Evolutionary conservation across 2,888 invertebrate species (phyloP), one percentile per base, ranked within the genome.

Genomic region (Andrena marginata): DNA sequence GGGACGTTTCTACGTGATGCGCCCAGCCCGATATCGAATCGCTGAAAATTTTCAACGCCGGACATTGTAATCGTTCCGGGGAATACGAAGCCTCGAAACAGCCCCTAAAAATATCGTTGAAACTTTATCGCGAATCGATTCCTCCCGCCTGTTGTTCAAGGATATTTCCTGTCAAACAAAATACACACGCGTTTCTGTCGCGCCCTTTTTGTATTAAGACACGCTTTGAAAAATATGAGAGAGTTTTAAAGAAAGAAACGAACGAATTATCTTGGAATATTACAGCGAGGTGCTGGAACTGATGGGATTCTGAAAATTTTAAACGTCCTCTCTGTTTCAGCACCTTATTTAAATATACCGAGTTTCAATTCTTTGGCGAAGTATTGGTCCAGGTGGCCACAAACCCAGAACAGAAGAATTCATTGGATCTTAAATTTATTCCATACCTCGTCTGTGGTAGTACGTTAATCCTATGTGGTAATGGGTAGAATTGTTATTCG

Each of bases 31-130:
- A 75, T 85, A 85, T 85, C 80, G 77, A 77, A 77, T 77, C 60
- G 77, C 49, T 74, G 65, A 60, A 78, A 76, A 74, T 83, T 84
- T 78, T 54, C 71, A 59, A 68, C 70, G 77, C 70, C 26, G 68
- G 72, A 74, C 77, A 59, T 49, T 71, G 73, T 84, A 84, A 83
- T 78, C 83, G 73, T 78, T 68, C 63, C 67, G 42, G 23, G 69
- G 64, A 60, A 49, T 71, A 83, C 26, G 62, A 71, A 81, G 62
- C 81, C 69, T 63, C n/a, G 48, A n/a, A 35, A 42, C 33, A n/a
- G 51, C 67, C 60, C 60, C 59, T n/a, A 42, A 33, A 70, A 80
- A 64, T 33, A 77, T 33, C 35, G 77, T 10, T 56, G 77, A 49
- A 75, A 67, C 65, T 56, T 67, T 56, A 80, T 81, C 81, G 74